Evolutionary conservation across 1,140 invertebrate species (phyloP).

Genomic region (Subanguina moxae): DNA sequence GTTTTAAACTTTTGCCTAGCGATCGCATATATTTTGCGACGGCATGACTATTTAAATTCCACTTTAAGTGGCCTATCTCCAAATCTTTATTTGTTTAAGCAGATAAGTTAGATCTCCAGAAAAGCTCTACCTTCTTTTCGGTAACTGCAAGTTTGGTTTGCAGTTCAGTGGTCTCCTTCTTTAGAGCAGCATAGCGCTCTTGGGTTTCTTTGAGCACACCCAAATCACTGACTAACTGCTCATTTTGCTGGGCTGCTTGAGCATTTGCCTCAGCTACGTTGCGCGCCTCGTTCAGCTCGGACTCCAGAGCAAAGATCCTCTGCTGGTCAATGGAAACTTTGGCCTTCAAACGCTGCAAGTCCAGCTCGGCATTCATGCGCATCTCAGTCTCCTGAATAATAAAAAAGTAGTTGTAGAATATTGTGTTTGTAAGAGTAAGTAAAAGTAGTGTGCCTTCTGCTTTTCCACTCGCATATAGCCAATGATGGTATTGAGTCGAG

Average conservation of each 20-base stretch:
- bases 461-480: conserved; percentile 30
- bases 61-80: no score
- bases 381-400: conserved; percentile 17
- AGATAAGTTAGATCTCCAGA: no score
- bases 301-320: conserved; percentile 14
- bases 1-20: no score
- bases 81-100: no score
- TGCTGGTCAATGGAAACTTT: conserved; percentile 26
- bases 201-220: conserved; percentile 16
- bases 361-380: conserved; percentile 32
- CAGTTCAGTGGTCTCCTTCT: conserved; percentile 17
- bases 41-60: no score
- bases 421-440: not conserved
- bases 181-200: conserved; percentile 17
- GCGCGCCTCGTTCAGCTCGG: conserved; percentile 10
- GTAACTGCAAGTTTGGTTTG: not conserved
- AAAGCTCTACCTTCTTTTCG: not conserved
- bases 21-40: no score
- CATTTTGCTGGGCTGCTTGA: conserved; percentile 20
- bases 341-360: conserved; percentile 27
- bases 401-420: not conserved
- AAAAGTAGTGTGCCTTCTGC: conserved; percentile 13
- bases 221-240: conserved; percentile 12
- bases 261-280: conserved; percentile 26
- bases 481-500: conserved; percentile 21